Conservation (phyloP, 2,113 vertebrate species). For the Psophia crepitans region DNA sequence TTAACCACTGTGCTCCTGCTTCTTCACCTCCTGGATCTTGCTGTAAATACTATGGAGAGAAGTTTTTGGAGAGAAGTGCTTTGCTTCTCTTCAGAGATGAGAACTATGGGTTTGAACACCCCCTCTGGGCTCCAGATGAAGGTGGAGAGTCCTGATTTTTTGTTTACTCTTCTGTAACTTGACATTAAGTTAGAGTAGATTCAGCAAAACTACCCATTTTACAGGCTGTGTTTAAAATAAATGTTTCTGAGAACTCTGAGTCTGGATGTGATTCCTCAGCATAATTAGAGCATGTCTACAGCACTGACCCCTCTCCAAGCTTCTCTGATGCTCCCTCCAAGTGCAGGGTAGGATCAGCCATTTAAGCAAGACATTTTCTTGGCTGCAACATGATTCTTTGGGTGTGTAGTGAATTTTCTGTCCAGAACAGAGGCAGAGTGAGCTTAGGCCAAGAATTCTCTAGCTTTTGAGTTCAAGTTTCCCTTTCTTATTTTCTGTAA, state of each 20-base stretch:
- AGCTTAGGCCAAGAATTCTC: background rate
- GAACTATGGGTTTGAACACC: background rate
- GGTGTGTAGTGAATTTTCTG: background rate
- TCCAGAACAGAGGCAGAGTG: background rate
- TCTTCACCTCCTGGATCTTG: background rate
- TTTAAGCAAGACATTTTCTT: background rate
- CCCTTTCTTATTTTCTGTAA: background rate
- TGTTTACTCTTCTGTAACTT: background rate
- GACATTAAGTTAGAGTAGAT: background rate
- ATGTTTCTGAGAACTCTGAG: background rate
- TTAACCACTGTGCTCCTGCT: background rate
- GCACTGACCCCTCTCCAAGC: background rate
- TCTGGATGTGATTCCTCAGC: background rate
- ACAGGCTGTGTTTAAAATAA: background rate
- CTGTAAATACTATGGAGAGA: background rate
- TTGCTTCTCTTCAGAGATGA: background rate
- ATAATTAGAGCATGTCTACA: background rate
- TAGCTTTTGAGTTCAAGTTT: background rate
- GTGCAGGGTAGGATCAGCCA: background rate
- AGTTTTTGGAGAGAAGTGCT: background rate
- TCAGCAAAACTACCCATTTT: background rate
- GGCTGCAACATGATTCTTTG: background rate
- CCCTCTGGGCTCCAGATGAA: background rate
- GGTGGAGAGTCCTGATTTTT: background rate
- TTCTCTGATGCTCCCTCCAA: background rate